phyloP scores from a whole-genome alignment of 1,140 invertebrate genomes.

The Leucophenga varia region DNA sequence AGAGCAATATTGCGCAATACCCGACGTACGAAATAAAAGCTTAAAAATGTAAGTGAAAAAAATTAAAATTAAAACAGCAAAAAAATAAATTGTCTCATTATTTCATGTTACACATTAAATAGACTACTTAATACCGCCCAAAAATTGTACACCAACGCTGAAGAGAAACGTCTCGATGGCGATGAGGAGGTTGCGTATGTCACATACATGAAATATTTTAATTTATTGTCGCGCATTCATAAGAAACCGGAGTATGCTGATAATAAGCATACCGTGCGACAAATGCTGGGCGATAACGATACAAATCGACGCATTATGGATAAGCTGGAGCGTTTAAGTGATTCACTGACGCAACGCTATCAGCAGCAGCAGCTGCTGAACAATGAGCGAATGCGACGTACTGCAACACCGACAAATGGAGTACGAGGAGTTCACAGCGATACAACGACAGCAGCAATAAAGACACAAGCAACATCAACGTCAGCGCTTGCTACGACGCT shows the following conservation, averaged over 20 bases:
- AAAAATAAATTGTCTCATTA: neutral
- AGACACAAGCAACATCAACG: neutral
- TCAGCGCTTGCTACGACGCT: neutral
- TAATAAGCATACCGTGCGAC: conserved; percentile 62
- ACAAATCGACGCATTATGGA: conserved; percentile 60
- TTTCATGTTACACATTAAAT: neutral
- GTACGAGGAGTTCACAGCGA: neutral
- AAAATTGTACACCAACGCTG: conserved; percentile 62
- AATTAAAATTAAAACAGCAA: neutral
- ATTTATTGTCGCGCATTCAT: conserved; percentile 61
- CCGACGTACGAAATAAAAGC: conserved; percentile 58
- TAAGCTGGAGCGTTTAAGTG: conserved; percentile 59
- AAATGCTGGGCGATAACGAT: conserved; percentile 60
- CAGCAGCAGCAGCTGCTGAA: conserved; percentile 46
- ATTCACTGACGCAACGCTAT: conserved; percentile 63
- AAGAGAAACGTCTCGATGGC: conserved; percentile 58
- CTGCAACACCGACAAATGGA: neutral
- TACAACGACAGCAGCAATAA: neutral
- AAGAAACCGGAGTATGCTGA: conserved; percentile 61
- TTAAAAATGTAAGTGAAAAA: conserved; percentile 57
- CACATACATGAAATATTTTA: conserved; percentile 69
- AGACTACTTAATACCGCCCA: conserved; percentile 59
- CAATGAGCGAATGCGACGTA: neutral
- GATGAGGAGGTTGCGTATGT: conserved; percentile 73
- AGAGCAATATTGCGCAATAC: conserved; percentile 59